A percentile compares a stretch with the other conserved stretches of the same genome.
Evolutionary conservation across 2,888 invertebrate genomes (phyloP).

Genomic region (Pollenia amentaria): DNA sequence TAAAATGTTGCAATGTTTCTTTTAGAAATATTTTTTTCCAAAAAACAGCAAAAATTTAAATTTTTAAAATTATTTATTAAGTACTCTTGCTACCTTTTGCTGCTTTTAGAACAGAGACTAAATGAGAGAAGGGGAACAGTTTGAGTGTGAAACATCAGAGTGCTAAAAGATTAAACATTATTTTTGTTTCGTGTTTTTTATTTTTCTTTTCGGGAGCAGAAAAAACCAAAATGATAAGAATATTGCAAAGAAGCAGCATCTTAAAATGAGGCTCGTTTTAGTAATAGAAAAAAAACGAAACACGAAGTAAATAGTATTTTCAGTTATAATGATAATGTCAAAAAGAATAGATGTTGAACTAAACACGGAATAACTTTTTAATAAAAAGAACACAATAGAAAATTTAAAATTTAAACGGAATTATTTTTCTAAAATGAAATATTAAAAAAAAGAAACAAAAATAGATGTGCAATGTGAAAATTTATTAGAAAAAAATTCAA

Average conservation of each 20-base stretch:
- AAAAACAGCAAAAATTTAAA: neutral
- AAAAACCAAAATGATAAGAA: slow-evolving; percentile 15
- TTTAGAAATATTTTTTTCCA: neutral
- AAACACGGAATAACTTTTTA: slow-evolving; percentile 48
- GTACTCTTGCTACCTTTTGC: neutral
- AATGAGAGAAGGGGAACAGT: neutral
- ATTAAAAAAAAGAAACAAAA: slow-evolving; percentile 2
- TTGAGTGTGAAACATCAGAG: slow-evolving; percentile 2
- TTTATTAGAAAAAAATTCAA: neutral
- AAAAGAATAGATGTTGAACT: slow-evolving; percentile 77
- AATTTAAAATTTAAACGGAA: slow-evolving; percentile 41
- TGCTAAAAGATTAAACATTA: slow-evolving; percentile 38
- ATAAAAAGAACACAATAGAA: slow-evolving; percentile 11
- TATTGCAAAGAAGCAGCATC: slow-evolving; percentile 29
- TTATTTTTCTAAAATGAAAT: neutral
- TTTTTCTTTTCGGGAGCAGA: neutral
- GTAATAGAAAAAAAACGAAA: slow-evolving; percentile 58
- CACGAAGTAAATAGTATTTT: slow-evolving; percentile 75
- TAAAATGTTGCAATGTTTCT: neutral
- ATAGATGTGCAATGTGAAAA: neutral
- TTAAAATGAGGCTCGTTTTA: slow-evolving; percentile 36
- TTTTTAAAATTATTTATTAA: neutral
- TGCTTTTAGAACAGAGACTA: too few relatives aligned
- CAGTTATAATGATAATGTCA: slow-evolving; percentile 83
- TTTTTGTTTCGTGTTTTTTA: neutral